Percentiles rank a stretch among this genome's conserved stretches.
These are phyloP conservation scores for Varanus salvator DNA, from an alignment of 2,113 vertebrate species.

Conservation along the genomic window DNA sequence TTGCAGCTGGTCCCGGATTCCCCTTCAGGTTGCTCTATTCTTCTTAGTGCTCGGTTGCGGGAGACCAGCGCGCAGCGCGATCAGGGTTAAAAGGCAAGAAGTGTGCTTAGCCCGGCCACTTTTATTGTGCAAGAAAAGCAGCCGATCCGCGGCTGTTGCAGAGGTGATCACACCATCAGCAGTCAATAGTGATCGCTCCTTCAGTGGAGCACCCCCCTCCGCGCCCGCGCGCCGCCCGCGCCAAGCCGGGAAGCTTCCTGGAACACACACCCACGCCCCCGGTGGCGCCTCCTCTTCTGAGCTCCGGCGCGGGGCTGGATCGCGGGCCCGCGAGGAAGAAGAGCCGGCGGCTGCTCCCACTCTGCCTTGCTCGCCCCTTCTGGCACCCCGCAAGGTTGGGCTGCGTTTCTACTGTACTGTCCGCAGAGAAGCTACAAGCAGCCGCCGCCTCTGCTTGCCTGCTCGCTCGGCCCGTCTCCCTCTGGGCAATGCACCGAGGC, in stretches of 20 bases:
- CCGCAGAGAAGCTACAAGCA: neutral
- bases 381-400: neutral
- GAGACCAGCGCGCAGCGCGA: neutral
- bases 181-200: neutral
- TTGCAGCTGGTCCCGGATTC: slow-evolving; percentile 55
- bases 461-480: neutral
- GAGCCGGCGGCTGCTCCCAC: neutral
- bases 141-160: neutral
- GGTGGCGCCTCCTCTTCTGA: neutral
- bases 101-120: neutral
- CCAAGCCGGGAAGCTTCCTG: too few relatives aligned
- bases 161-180: neutral
- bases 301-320: neutral
- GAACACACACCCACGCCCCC: neutral
- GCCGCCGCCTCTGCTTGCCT: neutral
- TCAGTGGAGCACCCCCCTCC: neutral
- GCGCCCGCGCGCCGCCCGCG: neutral
- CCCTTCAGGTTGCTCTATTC: slow-evolving; percentile 20
- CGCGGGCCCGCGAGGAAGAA: neutral
- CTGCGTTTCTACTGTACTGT: rapidly evolving
- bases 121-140: neutral
- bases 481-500: neutral
- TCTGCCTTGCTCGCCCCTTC: neutral
- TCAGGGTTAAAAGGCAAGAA: neutral
- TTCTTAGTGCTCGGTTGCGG: neutral